Conservation (phyloP, 2,113 vertebrate species). For the Chionodraco myersi region DNA sequence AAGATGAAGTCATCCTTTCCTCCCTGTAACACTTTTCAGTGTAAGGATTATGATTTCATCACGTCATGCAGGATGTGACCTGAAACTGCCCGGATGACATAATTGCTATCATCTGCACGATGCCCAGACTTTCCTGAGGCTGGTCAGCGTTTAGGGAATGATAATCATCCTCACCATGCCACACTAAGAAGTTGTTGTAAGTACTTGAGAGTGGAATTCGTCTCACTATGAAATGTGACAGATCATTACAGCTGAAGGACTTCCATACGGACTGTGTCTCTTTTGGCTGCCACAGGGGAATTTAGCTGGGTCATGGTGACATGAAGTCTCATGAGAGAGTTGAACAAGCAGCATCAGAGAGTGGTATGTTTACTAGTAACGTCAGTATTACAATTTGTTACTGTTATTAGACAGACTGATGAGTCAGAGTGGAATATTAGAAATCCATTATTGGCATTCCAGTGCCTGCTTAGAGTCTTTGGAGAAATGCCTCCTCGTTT, state of each 20-base stretch:
- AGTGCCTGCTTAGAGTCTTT: constrained; percentile 22
- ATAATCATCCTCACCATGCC: constrained; percentile 29
- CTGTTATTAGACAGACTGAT: constrained; percentile 15
- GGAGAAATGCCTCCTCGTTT: constrained; percentile 37
- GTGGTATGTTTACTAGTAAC: constrained; percentile 21
- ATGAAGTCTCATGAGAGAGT: constrained; percentile 28
- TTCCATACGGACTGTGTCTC: constrained; percentile 40
- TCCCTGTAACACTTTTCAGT: constrained; percentile 33
- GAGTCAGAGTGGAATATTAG: constrained; percentile 18
- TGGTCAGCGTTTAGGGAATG: not conserved
- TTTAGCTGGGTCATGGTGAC: constrained; percentile 69
- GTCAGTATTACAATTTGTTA: constrained; percentile 16
- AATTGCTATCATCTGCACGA: constrained; percentile 68
- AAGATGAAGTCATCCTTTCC: constrained; percentile 64
- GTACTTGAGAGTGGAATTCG: constrained; percentile 22
- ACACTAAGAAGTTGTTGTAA: constrained; percentile 17
- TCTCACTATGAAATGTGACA: constrained; percentile 49
- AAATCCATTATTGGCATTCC: constrained; percentile 45
- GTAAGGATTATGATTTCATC: constrained; percentile 45
- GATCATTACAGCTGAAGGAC: constrained; percentile 42
- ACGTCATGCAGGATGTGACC: constrained; percentile 64
- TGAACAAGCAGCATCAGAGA: constrained; percentile 34
- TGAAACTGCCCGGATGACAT: constrained; percentile 64
- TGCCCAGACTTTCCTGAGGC: constrained; percentile 57
- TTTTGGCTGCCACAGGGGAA: constrained; percentile 57